Percentiles rank a stretch among this genome's conserved stretches.
Conservation (phyloP, 1,140 invertebrate genomes). For the Ganaspis sp. region DNA sequence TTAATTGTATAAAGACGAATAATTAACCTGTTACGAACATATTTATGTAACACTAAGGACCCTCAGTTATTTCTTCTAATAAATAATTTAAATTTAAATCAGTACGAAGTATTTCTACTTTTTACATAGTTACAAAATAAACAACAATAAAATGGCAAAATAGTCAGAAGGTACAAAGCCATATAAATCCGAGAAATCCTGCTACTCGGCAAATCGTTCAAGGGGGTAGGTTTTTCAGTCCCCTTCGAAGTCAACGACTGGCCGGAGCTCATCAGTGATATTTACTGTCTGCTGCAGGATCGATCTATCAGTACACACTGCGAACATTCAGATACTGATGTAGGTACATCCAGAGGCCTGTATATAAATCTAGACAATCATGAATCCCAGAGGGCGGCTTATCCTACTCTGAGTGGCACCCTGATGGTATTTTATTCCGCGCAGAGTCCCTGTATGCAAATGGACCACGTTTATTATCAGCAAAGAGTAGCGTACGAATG, state of each 20-base stretch:
- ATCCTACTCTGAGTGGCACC: conserved; percentile 56
- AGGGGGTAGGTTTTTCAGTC: neutral
- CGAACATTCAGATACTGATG: conserved; percentile 36
- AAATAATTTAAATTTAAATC: too few relatives aligned
- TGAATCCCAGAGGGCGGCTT: conserved; percentile 68
- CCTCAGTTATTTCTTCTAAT: too few relatives aligned
- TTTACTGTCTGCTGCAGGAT: conserved; percentile 67
- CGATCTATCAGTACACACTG: conserved; percentile 57
- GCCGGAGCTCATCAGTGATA: conserved; percentile 68
- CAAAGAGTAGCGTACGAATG: conserved; percentile 72
- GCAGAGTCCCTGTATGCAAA: conserved; percentile 69
- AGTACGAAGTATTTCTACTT: too few relatives aligned
- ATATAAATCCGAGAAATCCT: neutral
- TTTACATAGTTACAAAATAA: too few relatives aligned
- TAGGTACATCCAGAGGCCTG: conserved; percentile 50
- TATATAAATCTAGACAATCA: conserved; percentile 72
- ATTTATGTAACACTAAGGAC: too few relatives aligned
- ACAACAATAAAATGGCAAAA: neutral
- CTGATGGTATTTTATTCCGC: conserved; percentile 56
- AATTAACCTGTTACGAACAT: too few relatives aligned
- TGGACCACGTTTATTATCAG: conserved; percentile 71
- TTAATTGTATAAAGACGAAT: too few relatives aligned
- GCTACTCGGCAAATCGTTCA: neutral
- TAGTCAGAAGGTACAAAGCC: neutral
- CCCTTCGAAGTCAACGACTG: conserved; percentile 41